These are phyloP conservation scores for Moxostoma hubbsi DNA, from an alignment of 2,797 vertebrate genomes.

Conservation along the genomic window DNA sequence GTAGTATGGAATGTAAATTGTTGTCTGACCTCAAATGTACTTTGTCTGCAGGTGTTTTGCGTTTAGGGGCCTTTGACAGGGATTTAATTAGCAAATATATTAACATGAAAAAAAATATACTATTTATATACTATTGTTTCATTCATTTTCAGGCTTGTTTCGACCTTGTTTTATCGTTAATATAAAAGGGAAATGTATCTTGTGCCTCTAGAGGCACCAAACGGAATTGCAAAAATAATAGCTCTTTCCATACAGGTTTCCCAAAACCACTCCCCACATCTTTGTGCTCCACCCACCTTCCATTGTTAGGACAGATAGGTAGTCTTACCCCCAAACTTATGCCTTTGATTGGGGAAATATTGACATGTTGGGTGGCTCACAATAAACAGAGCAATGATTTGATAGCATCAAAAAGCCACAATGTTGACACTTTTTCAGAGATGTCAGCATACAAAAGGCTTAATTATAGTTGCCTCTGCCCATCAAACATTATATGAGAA, in stretches of 20 bases:
- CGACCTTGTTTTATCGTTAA: not conserved
- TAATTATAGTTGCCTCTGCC: not conserved
- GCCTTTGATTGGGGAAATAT: too few relatives aligned
- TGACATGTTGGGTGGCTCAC: not conserved
- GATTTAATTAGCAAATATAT: not conserved
- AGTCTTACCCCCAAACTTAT: not conserved
- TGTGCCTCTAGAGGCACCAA: not conserved
- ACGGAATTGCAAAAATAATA: not conserved
- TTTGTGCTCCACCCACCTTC: not conserved
- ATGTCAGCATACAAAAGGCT: not conserved
- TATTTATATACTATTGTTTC: not conserved
- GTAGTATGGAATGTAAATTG: slow-evolving; percentile 13
- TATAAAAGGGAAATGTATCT: not conserved
- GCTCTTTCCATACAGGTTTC: not conserved
- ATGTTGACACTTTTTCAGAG: not conserved
- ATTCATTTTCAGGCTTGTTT: not conserved
- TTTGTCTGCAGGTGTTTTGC: slow-evolving; percentile 12
- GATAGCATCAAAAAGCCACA: not conserved
- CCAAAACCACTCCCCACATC: not conserved
- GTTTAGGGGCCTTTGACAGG: not conserved
- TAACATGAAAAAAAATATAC: slow-evolving; percentile 1
- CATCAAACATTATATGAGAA: too few relatives aligned
- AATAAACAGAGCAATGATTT: slow-evolving; percentile 25
- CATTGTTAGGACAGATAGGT: not conserved
- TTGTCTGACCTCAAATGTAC: not conserved